Evolutionary conservation across 2,797 vertebrate species (phyloP), one percentile per base, ranked within the genome.

Genomic region (Sarcophilus harrisii): DNA sequence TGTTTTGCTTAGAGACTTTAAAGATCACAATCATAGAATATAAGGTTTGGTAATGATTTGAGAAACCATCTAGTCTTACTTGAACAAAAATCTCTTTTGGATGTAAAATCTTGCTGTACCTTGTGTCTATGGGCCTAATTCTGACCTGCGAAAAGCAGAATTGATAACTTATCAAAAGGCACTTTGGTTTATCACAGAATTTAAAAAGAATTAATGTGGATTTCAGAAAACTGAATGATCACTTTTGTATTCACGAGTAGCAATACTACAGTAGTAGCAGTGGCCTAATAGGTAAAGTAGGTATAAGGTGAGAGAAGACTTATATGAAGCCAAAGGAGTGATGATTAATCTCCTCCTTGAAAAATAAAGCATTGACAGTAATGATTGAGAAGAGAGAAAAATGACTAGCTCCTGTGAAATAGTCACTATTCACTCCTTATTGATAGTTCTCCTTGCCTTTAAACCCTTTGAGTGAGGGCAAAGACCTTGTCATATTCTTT

Each of bases 1-100:
- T 66, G 58, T 59, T 57, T 8, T 96, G 49, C 60, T 59, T 95
- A 94, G 60, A 93, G 58, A 90, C 91, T 91, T 62, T 92, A 16
- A 93, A 89, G 90, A 95, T 90, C 30, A 32, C 13, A 32, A 10
- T 62, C 29, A 60, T 12, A 13, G 29, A 62, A 13, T 62, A 14
- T 32, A 62, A 62, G 13, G 30, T 62, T 62, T 62, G 30, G 12
- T 32, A 32, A 13, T 62, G 30, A 62, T 30, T 30, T 62, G 60
- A 16, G 60, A 62, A 2, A 30, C 30, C 60, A 62, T 16, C 13
- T 13, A 62, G 30, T 62, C 60, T 62, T 16, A 62, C 60, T 30
- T 62, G 13, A 62, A 62, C 60, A 62, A 14, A 32, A 14, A 62
- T 62, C 13, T 62, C 60, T 62, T 62, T 32, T 14, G 13, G 12